Conservation (phyloP, 1,140 invertebrate species). For the Drosophila hydei region DNA sequence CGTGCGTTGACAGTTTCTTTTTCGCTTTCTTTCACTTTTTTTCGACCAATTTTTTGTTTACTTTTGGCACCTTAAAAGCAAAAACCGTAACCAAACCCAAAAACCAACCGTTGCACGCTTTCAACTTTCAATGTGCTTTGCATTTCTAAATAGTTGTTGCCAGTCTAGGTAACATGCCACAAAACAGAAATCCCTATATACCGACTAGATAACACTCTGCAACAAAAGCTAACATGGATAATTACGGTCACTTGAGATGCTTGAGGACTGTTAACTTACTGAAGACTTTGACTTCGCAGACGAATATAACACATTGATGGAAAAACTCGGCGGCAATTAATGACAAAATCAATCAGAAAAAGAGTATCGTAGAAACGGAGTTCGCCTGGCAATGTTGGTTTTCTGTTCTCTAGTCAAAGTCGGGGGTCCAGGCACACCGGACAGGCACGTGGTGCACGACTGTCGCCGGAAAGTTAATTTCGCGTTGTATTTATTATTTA, state of each 20-base stretch:
- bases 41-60: constrained; percentile 32
- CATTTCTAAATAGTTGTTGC: constrained; percentile 71
- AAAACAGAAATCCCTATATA: neutral
- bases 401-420: constrained; percentile 27
- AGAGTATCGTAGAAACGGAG: neutral
- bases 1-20: constrained; percentile 57
- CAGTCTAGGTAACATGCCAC: constrained; percentile 42
- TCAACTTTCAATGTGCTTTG: constrained; percentile 74
- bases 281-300: no score
- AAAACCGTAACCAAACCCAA: constrained; percentile 57
- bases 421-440: constrained; percentile 21
- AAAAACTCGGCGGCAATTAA: no score
- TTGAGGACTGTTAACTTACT: no score
- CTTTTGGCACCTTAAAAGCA: constrained; percentile 63
- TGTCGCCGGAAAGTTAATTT: constrained; percentile 73
- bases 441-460: constrained; percentile 53
- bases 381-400: constrained; percentile 6
- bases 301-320: no score
- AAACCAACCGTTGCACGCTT: constrained; percentile 61
- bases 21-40: constrained; percentile 1
- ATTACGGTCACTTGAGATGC: neutral
- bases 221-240: neutral
- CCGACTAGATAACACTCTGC: neutral
- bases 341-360: no score
- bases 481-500: constrained; percentile 75